phyloP scores from a whole-genome alignment of 2,888 invertebrate species.

The Cinara cedri region DNA sequence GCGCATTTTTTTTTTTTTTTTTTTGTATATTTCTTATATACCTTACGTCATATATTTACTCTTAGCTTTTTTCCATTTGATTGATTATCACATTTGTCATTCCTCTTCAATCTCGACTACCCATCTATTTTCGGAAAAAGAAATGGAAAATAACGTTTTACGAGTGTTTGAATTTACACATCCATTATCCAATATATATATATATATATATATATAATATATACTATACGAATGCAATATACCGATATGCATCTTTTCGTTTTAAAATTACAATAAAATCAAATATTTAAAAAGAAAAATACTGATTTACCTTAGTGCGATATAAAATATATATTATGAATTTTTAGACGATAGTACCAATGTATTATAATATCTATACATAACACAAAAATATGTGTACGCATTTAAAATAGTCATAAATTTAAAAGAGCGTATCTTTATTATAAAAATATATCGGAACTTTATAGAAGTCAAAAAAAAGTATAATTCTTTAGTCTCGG shows the following conservation, averaged over 20 bases:
- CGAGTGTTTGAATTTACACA: slow-evolving; percentile 35
- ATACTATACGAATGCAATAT: not conserved
- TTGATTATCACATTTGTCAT: slow-evolving; percentile 47
- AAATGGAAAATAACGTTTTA: slow-evolving; percentile 29
- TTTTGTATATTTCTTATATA: slow-evolving; percentile 7
- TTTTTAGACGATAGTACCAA: too few relatives aligned
- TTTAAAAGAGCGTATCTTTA: not conserved
- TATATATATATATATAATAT: too few relatives aligned
- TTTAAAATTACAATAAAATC: slow-evolving; percentile 18
- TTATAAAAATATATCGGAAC: not conserved
- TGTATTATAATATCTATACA: too few relatives aligned
- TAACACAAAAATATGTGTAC: too few relatives aligned
- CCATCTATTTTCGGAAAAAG: slow-evolving; percentile 16
- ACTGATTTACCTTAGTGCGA: not conserved
- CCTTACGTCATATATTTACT: slow-evolving; percentile 13
- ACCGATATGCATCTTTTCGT: slow-evolving; percentile 40
- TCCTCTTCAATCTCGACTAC: slow-evolving; percentile 29
- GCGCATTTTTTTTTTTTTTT: not conserved
- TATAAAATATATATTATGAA: not conserved
- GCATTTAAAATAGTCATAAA: not conserved
- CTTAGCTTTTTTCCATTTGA: slow-evolving; percentile 30
- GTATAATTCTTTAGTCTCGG: too few relatives aligned
- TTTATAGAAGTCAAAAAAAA: not conserved
- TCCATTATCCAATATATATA: slow-evolving; percentile 34
- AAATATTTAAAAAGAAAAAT: slow-evolving; percentile 11